Base-by-base conservation (phyloP, 53 echinoderm and acorn worm species). In the Luidia sarsii region DNA sequence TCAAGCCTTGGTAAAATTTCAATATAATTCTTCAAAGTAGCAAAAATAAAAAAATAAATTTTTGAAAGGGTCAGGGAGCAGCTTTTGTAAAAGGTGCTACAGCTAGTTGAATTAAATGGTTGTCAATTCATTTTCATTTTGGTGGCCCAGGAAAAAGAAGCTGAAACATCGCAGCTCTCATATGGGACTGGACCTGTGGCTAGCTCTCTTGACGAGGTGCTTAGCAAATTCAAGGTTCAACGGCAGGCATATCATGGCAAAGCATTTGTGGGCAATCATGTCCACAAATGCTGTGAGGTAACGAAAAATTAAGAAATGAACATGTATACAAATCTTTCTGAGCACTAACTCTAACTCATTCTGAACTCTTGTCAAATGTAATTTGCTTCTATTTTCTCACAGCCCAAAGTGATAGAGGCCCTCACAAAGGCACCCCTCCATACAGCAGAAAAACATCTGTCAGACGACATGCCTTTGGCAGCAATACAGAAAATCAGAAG, bases 271-370 rank as follows among this genome's bases (percentile, higher is more conserved):
- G 82, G 82, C 0, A 82, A 82, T 29, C 82, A 68, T 41, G 69
- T 68, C 7, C 35, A 56, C 57, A 68, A 41, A 31, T 82, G 82
- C 60, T 82, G 82, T 21, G 39, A 82, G 82, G 82, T 82, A 82
- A 54, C 1, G 6, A 15, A 16, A 67, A 61, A 33, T 14, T 15
- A 32, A 20, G 13, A 30, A 10, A 64, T 22, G 24, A 57, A 57
- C n/a, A 11, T 20, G 15, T 15, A 46, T 15, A 46, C 46, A 10
- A 46, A 46, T 10, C 46, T 10, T 19, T 19, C 18, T 21, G 4
- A 53, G n/a, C 7, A n/a, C n/a, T n/a, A n/a, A n/a, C n/a, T n/a
- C n/a, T n/a, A n/a, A n/a, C n/a, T n/a, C 10, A 2, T 20, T 15
- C 61, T 21, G 30, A 21, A 61, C 28, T 8, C 16, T n/a, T 16